phyloP scores from a whole-genome alignment of 2,888 invertebrate species.

The Eupeodes luniger region DNA sequence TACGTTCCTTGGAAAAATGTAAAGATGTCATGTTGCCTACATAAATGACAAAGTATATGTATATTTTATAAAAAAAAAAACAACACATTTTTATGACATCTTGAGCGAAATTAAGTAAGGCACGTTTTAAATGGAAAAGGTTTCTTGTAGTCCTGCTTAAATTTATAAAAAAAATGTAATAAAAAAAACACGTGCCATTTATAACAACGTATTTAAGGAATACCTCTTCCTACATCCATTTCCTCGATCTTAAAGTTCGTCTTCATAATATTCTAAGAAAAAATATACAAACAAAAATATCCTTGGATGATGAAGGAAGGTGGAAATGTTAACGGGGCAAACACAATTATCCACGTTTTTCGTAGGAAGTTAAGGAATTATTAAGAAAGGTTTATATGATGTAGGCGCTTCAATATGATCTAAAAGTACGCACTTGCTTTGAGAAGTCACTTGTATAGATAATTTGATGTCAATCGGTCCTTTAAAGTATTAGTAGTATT shows the following conservation, averaged over 20 bases:
- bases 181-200: conserved; percentile 25
- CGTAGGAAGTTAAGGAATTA: neutral
- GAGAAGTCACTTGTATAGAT: conserved; percentile 2
- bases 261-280: neutral
- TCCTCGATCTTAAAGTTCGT: conserved; percentile 14
- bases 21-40: conserved; percentile 7
- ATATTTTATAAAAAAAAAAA: neutral
- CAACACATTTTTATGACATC: conserved; percentile 1
- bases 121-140: conserved; percentile 34
- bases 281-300: neutral
- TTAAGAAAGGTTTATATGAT: neutral
- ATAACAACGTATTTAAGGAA: too few relatives aligned
- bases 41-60: neutral
- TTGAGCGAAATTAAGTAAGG: conserved; percentile 18
- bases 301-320: neutral
- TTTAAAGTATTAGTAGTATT: neutral
- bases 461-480: conserved; percentile 10
- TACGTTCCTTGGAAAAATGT: neutral
- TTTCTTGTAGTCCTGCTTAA: neutral
- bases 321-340: neutral
- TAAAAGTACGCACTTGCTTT: conserved; percentile 1
- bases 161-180: neutral
- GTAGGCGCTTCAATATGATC: neutral
- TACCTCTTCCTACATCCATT: conserved; percentile 1
- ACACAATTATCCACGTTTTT: neutral